Evolutionary conservation across 1,140 invertebrate species (phyloP), one percentile per base, ranked within the genome.

Genomic region (Bombus confusus): DNA sequence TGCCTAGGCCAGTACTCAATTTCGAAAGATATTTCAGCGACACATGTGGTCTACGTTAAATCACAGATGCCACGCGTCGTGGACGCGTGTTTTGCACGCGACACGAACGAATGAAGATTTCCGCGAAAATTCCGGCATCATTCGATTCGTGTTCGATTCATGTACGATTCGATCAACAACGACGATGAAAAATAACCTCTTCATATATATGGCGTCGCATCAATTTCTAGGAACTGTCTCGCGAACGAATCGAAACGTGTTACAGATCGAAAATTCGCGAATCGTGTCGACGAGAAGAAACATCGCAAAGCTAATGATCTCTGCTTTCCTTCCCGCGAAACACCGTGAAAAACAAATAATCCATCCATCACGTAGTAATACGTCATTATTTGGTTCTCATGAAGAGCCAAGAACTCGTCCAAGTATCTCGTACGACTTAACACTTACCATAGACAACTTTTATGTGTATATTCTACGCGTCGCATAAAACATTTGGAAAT

Each of bases 291-390:
- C 52, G 62, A 69, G 81, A 75, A 75, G 87, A 85, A 89, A 87
- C 85, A 62, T 79, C 57, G 47, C 57, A 43, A 75, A 74, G 91
- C 89, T 91, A 91, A 93, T 88, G 88, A 93, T 91, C 88, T 89
- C 82, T 83, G 84, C 41, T 52, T 18, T 41, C 72, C 66, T 66
- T 71, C 34, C 84, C 69, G 84, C 86, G 28, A 31, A 68, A 88
- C 77, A 88, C 83, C 84, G 73, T 88, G 76, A 52, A 91, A 92
- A 92, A 92, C 89, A 92, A 93, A 92, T 87, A 83, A 28, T 37
- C 39, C 34, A 75, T 88, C 85, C 74, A 77, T 90, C 86, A 62
- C 84, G 34, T 34, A 22, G 43, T 22, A 41, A 69, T 9, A 43
- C 57, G n/a, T 31, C 75, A 52, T 52, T 34, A n/a, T n/a, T 62